These are phyloP conservation scores for Aphelenchoides besseyi DNA, from an alignment of 1,140 invertebrate genomes.

Conservation along the genomic window DNA sequence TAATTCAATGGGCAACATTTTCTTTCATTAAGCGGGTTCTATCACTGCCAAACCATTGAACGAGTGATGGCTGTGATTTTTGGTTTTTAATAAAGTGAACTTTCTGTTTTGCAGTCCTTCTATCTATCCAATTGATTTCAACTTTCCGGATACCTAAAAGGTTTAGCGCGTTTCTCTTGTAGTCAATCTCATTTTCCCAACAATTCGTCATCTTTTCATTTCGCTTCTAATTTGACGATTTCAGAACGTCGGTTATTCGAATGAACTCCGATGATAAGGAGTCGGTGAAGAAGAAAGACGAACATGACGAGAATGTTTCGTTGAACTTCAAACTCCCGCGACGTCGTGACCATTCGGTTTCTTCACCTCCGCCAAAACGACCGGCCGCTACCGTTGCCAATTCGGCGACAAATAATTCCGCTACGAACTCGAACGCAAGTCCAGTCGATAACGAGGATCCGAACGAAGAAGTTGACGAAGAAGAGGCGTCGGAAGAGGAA, in stretches of 20 bases:
- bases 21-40: too few relatives aligned
- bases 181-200: neutral
- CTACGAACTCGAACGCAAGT: neutral
- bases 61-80: too few relatives aligned
- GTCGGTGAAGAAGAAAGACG: slow-evolving; percentile 27
- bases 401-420: neutral
- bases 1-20: too few relatives aligned
- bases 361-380: slow-evolving; percentile 26
- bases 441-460: neutral
- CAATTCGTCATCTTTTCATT: neutral
- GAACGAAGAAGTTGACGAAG: slow-evolving; percentile 13
- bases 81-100: too few relatives aligned
- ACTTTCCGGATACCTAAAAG: too few relatives aligned
- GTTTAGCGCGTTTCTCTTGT: too few relatives aligned
- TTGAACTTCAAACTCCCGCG: slow-evolving; percentile 10
- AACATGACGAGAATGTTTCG: slow-evolving; percentile 31
- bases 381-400: slow-evolving; percentile 6
- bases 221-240: neutral
- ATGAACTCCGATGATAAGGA: slow-evolving; percentile 29
- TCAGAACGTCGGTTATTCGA: slow-evolving; percentile 17
- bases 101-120: too few relatives aligned
- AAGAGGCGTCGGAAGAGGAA: slow-evolving; percentile 9
- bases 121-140: too few relatives aligned
- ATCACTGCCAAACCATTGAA: too few relatives aligned
- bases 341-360: neutral